These are phyloP conservation scores for Labeo catla DNA, from an alignment of 2,113 vertebrate species.

Conservation along the genomic window DNA sequence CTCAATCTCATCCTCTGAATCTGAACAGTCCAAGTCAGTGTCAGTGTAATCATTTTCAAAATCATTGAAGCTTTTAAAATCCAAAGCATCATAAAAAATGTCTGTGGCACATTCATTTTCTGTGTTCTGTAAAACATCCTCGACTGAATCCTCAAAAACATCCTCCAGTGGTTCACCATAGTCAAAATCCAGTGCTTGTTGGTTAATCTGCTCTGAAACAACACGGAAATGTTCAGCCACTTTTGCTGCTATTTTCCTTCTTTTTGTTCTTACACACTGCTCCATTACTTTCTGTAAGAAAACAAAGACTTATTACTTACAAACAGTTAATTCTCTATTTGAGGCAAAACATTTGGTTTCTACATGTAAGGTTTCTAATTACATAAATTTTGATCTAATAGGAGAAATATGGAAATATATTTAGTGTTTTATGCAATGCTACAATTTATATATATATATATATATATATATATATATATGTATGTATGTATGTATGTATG, in stretches of 20 bases:
- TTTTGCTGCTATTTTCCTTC: slow-evolving; percentile 8
- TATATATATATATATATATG: no score
- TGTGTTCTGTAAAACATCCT: not conserved
- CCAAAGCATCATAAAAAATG: not conserved
- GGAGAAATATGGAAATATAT: no score
- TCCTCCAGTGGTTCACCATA: not conserved
- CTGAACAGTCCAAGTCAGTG: not conserved
- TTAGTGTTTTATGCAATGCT: no score
- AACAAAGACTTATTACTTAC: not conserved
- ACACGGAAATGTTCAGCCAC: not conserved
- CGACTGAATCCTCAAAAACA: not conserved
- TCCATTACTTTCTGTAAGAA: not conserved
- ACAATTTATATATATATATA: no score
- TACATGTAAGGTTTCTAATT: no score
- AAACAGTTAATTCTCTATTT: not conserved
- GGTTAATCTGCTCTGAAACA: not conserved
- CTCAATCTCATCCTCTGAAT: not conserved
- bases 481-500: no score
- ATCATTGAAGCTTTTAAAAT: not conserved
- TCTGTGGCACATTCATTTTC: no score
- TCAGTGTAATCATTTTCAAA: not conserved
- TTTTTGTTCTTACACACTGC: not conserved
- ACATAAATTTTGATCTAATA: no score
- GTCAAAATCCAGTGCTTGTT: not conserved
- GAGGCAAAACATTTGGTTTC: no score